Evolutionary conservation across 37 sponge, comb jelly and placozoan species (phyloP).

Genomic region (Beroe ovata): DNA sequence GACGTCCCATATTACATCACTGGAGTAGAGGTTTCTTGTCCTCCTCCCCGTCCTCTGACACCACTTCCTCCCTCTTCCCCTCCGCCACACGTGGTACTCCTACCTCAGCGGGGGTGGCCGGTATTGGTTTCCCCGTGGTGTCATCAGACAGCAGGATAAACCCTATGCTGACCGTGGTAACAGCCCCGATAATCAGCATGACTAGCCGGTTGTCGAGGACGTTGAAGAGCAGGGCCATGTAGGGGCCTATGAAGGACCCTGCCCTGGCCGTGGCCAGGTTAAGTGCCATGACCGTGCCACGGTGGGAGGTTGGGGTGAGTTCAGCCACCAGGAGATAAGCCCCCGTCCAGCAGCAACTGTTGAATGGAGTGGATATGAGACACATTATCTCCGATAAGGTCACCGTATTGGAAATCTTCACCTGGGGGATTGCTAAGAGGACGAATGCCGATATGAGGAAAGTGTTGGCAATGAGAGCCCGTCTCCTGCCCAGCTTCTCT

Average conservation of each 20-base stretch:
- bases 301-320: conserved; percentile 50
- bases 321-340: not conserved
- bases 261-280: conserved; percentile 10
- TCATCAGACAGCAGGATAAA: not conserved
- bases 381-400: not conserved
- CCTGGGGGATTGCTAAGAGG: not conserved
- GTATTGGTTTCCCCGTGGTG: not conserved
- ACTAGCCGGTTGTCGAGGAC: not conserved
- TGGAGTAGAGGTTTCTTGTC: too few species aligned
- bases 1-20: too few species aligned
- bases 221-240: conserved; percentile 12
- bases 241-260: conserved; percentile 41
- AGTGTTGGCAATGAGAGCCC: not conserved
- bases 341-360: not conserved
- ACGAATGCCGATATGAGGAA: not conserved
- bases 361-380: not conserved
- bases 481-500: not conserved
- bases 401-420: not conserved
- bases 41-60: not conserved
- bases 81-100: not conserved
- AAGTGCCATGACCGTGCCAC: conserved; percentile 36
- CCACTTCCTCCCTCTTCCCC: not conserved
- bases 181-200: not conserved
- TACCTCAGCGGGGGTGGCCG: conserved; percentile 27
- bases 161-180: not conserved